Evolutionary conservation across 2,113 vertebrate species (phyloP).

Genomic region (Bagarius yarrelli): DNA sequence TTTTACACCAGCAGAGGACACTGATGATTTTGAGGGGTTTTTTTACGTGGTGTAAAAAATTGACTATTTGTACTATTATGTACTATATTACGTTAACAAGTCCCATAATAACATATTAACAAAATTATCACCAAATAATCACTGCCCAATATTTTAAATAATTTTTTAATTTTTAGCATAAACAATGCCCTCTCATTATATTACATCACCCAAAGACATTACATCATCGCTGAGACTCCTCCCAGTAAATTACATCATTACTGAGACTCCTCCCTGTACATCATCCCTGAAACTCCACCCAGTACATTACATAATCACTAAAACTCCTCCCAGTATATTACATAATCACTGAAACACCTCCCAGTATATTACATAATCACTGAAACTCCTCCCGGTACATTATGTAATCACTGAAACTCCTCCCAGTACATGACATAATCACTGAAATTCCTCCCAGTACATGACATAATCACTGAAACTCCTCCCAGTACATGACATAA

Average conservation of each 20-base stretch:
- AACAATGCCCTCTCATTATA: no score
- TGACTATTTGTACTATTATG: no score
- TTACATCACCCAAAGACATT: no score
- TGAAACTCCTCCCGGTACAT: neutral
- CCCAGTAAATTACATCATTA: no score
- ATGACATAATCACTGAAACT: neutral
- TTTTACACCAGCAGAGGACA: slow-evolving; percentile 3
- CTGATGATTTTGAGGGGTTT: neutral
- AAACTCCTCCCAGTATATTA: neutral
- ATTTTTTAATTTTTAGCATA: no score
- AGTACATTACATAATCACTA: neutral
- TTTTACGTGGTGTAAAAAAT: no score
- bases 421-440: neutral
- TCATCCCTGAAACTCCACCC: neutral
- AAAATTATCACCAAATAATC: no score
- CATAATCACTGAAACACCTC: neutral
- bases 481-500: neutral
- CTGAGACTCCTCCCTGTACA: no score
- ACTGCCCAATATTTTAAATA: no score
- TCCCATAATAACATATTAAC: no score
- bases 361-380: neutral
- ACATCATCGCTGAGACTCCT: no score
- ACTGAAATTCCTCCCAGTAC: neutral
- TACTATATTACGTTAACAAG: no score
- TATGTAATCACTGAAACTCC: neutral